phyloP scores from a whole-genome alignment of 2,797 vertebrate genomes.

The Brachyalestes nurse region DNA sequence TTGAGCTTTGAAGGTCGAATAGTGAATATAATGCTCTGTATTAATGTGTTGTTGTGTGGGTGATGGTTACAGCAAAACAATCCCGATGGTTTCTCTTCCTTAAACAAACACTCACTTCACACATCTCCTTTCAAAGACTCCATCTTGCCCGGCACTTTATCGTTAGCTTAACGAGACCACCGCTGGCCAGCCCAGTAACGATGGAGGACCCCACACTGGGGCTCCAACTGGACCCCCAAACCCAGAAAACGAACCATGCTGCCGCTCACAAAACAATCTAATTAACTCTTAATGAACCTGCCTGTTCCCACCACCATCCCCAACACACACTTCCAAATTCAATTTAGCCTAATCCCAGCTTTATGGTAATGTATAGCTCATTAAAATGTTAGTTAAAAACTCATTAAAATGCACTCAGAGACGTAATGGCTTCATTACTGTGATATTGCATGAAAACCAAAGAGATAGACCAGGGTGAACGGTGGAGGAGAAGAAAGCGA shows the following conservation, averaged over 20 bases:
- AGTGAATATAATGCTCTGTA: neutral
- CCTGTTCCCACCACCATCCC: slow-evolving; percentile 70
- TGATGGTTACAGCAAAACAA: slow-evolving; percentile 1
- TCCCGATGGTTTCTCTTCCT: neutral
- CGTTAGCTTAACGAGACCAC: slow-evolving; percentile 74
- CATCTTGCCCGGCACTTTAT: slow-evolving; percentile 66
- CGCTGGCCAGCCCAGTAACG: slow-evolving; percentile 70
- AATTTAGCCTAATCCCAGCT: slow-evolving; percentile 89
- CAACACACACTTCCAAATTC: slow-evolving; percentile 77
- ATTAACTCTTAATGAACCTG: slow-evolving; percentile 92
- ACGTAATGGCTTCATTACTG: slow-evolving; percentile 94
- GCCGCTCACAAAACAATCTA: slow-evolving; percentile 82
- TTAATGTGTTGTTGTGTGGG: neutral
- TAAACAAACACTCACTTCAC: slow-evolving; percentile 12
- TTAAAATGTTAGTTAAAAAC: slow-evolving; percentile 96
- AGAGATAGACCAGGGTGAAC: slow-evolving; percentile 72
- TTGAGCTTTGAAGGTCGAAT: slow-evolving; percentile 2
- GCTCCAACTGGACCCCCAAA: slow-evolving; percentile 66
- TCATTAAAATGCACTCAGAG: slow-evolving; percentile 93
- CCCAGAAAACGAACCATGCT: slow-evolving; percentile 71
- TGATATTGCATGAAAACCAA: slow-evolving; percentile 86
- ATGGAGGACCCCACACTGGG: slow-evolving; percentile 69
- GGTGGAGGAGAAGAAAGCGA: slow-evolving; percentile 74
- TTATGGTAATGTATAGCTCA: slow-evolving; percentile 94
- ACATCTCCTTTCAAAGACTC: slow-evolving; percentile 60